Base-by-base conservation (phyloP, 2,113 vertebrate genomes). In the Chionis minor region DNA sequence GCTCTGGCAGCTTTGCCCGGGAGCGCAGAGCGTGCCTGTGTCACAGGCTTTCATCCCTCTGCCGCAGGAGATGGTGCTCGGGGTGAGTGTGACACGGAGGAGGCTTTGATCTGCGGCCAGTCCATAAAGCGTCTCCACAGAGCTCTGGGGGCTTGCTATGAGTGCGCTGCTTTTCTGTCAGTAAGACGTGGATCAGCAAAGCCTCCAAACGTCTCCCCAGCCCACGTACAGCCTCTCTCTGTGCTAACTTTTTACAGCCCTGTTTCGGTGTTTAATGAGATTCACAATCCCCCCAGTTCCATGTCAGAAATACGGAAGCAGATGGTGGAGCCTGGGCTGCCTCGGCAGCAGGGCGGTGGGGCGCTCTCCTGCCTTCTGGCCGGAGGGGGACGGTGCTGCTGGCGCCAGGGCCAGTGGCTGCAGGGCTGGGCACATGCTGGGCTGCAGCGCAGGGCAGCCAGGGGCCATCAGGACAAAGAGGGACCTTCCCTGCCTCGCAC, bases 291-390 rank as follows among this genome's bases (percentile, higher is more conserved):
- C 58, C 5, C 17, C 5, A 5, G 7, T 69, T 72, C 58, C 32
- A 6, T 14, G 65, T 44, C 30, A 11, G 85, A 61, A 79, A 71
- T 20, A 86, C 40, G 7, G 38, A 9, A 91, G 88, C 82, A 96
- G 92, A 91, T 94, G 92, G 93, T 28, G 58, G 35, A 58, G 51
- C 27, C 67, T 9, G 59, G 88, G 69, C 91, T 51, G 44, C 23
- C 15, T 4, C 18, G 16, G 45, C 47, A 22, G 51, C 9, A 3
- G 38, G 74, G 38, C 4, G 2, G 54, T 42, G 9, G 45, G 61
- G 28, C 3, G 16, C 10, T 22, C 63, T 27, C 33, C 12, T 4
- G 17, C 72, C 61, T 49, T 30, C 35, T 27, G 65, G n/a, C 47
- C 8, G 24, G 52, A 52, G 28, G 23, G 42, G 14, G n/a, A 59